Conservation (phyloP, 2,113 vertebrate genomes). For the Ictidomys tridecemlineatus region DNA sequence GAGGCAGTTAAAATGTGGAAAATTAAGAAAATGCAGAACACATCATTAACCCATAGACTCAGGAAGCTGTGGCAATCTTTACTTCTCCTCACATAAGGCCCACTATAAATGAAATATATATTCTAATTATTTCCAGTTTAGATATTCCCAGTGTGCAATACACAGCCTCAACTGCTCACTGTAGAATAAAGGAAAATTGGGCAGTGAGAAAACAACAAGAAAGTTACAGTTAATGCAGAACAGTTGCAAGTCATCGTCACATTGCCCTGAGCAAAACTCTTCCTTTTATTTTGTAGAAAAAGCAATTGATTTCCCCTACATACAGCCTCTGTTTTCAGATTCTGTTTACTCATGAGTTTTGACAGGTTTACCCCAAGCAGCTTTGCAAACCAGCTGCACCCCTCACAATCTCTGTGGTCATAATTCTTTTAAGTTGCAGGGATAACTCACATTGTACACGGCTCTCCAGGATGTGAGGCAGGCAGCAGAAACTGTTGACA, state of each 20-base stretch:
- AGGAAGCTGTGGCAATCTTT: slow-evolving; percentile 87
- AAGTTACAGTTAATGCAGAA: slow-evolving; percentile 85
- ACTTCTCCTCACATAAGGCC: slow-evolving; percentile 86
- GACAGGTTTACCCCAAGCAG: slow-evolving; percentile 83
- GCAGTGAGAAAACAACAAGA: slow-evolving; percentile 83
- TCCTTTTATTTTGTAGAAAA: slow-evolving; percentile 83
- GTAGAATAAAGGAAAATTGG: slow-evolving; percentile 83
- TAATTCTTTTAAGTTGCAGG: slow-evolving; percentile 61
- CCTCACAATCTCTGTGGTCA: slow-evolving; percentile 58
- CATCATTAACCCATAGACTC: slow-evolving; percentile 85
- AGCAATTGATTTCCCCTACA: slow-evolving; percentile 74
- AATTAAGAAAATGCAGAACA: slow-evolving; percentile 89
- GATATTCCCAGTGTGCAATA: slow-evolving; percentile 71
- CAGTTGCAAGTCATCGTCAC: slow-evolving; percentile 85
- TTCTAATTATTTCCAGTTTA: slow-evolving; percentile 89
- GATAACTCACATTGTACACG: not conserved
- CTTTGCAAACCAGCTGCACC: slow-evolving; percentile 76
- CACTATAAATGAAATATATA: slow-evolving; percentile 84
- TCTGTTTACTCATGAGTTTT: slow-evolving; percentile 79
- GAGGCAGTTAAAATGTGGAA: slow-evolving; percentile 88
- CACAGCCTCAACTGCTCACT: slow-evolving; percentile 76
- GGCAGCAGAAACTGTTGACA: slow-evolving; percentile 38
- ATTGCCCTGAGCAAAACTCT: slow-evolving; percentile 86
- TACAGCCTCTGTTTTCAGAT: slow-evolving; percentile 77
- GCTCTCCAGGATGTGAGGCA: slow-evolving; percentile 46